A percentile compares a stretch with the other conserved stretches of the same genome.
Conservation (phyloP, 1,140 invertebrate species). For the Microplitis mediator region DNA sequence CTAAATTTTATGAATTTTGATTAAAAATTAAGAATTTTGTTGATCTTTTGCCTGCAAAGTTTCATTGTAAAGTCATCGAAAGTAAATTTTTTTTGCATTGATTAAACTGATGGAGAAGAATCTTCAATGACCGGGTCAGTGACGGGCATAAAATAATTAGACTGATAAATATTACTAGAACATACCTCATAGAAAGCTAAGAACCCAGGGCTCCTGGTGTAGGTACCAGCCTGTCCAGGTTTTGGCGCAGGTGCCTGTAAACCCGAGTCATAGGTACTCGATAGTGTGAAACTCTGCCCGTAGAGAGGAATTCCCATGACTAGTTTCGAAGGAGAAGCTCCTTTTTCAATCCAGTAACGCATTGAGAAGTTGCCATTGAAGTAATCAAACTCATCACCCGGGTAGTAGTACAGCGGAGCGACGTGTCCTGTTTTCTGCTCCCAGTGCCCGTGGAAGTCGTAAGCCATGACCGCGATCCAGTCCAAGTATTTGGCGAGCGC, state of each 20-base stretch:
- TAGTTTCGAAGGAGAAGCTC: conserved; percentile 76
- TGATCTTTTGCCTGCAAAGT: too few relatives aligned
- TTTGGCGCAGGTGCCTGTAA: conserved; percentile 74
- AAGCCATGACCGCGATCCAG: conserved; percentile 87
- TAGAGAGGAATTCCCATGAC: conserved; percentile 85
- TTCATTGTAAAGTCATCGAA: too few relatives aligned
- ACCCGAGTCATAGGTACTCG: conserved; percentile 63
- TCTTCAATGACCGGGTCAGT: too few relatives aligned
- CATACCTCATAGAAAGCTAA: conserved; percentile 83
- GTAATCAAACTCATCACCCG: conserved; percentile 71
- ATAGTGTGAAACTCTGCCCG: conserved; percentile 80
- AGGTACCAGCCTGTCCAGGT: conserved; percentile 78
- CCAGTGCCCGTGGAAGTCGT: conserved; percentile 87
- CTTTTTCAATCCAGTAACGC: conserved; percentile 79
- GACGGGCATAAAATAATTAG: neutral
- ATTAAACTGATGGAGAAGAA: too few relatives aligned
- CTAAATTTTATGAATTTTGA: too few relatives aligned
- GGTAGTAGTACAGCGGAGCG: conserved; percentile 76
- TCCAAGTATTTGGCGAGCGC: conserved; percentile 74
- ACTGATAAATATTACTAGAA: conserved; percentile 27
- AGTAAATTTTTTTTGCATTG: too few relatives aligned
- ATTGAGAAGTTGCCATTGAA: conserved; percentile 85
- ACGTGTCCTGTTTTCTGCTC: conserved; percentile 83
- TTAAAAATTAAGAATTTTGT: too few relatives aligned
- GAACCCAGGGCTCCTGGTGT: conserved; percentile 80